Evolutionary conservation across 2,113 vertebrate species (phyloP).

Genomic region (Neopipo cinnamomea): DNA sequence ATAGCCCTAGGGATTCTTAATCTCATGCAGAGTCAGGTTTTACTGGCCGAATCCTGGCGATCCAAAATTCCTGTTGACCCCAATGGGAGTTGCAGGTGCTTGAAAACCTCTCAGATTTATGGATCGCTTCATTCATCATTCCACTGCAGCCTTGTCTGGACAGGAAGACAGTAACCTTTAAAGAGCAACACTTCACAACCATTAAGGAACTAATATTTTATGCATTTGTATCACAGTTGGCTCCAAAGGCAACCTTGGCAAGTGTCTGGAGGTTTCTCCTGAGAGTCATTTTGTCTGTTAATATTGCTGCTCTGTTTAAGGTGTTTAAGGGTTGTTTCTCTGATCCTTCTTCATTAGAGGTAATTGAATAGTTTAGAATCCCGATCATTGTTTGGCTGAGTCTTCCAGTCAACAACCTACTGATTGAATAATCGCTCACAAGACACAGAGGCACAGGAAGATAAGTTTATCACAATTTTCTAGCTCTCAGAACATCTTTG

Average conservation of each 20-base stretch:
- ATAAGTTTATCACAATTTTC: constrained; percentile 36
- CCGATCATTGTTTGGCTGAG: constrained; percentile 7
- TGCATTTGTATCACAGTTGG: constrained; percentile 54
- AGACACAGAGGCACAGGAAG: neutral
- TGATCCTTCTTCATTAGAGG: constrained; percentile 47
- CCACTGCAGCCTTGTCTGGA: constrained; percentile 42
- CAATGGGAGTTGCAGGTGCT: constrained; percentile 37
- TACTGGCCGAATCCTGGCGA: neutral
- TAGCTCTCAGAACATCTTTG: constrained; percentile 18
- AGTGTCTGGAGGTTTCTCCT: constrained; percentile 54
- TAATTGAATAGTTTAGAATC: constrained; percentile 54
- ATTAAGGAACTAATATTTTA: constrained; percentile 59
- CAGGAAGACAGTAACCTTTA: constrained; percentile 61
- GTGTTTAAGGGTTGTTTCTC: constrained; percentile 53
- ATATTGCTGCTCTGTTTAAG: constrained; percentile 46
- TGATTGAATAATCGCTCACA: constrained; percentile 6
- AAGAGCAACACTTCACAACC: constrained; percentile 55
- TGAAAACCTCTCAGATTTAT: neutral
- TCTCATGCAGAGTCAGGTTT: neutral
- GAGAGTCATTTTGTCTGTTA: constrained; percentile 56
- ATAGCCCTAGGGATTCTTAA: neutral
- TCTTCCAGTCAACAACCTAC: constrained; percentile 16
- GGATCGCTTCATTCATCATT: constrained; percentile 11
- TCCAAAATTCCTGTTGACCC: constrained; percentile 16
- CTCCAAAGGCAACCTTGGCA: constrained; percentile 55